phyloP scores from a whole-genome alignment of 2,113 vertebrate species.

The Tylochromis polylepis region DNA sequence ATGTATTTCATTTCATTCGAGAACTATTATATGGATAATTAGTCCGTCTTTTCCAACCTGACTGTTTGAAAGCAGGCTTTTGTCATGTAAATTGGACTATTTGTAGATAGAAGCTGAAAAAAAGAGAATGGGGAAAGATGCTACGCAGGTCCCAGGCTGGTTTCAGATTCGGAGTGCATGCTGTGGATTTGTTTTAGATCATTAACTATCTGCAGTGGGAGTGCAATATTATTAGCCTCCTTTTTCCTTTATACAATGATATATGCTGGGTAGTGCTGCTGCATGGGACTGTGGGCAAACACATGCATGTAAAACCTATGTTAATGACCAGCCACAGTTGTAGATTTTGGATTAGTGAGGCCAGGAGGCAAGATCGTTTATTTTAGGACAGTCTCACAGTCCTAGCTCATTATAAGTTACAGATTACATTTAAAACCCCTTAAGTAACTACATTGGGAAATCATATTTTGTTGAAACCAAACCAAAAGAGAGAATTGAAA shows the following conservation, averaged over 20 bases:
- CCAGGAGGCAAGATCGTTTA: not conserved
- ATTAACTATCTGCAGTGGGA: conserved; percentile 17
- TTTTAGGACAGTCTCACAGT: not conserved
- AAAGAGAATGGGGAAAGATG: not conserved
- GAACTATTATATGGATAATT: not conserved
- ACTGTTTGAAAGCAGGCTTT: not conserved
- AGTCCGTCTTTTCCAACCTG: not conserved
- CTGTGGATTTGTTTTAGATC: not conserved
- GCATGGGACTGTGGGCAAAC: not conserved
- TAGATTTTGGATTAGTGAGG: not conserved
- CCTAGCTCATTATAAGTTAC: conserved; percentile 16
- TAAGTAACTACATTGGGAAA: not conserved
- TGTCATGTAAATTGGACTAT: not conserved
- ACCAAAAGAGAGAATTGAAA: not conserved
- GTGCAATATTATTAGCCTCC: conserved; percentile 19
- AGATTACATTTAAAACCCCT: not conserved
- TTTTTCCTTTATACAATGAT: conserved; percentile 2
- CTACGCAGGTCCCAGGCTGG: not conserved
- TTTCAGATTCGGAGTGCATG: not conserved
- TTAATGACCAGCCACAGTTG: conserved; percentile 17
- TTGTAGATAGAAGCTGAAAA: not conserved
- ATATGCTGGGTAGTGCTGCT: not conserved
- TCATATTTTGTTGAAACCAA: not conserved
- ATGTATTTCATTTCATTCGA: not conserved
- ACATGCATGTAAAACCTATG: conserved; percentile 13